Evolutionary conservation across 1,140 invertebrate genomes (phyloP).

Genomic region (Geopemphigus sp.): DNA sequence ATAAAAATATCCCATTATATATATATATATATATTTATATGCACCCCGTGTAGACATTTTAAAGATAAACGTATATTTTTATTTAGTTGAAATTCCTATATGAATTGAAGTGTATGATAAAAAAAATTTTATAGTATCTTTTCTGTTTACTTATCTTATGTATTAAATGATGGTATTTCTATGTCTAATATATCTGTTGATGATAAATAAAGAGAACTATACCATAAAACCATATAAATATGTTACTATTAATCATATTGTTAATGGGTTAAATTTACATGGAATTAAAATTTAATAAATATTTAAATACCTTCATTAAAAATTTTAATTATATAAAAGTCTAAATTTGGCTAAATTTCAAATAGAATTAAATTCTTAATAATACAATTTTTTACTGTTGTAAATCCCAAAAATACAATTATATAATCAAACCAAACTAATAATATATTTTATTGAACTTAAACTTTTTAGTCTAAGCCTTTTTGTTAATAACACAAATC

Average conservation of each 20-base stretch:
- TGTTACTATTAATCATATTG: too few relatives aligned
- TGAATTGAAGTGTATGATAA: conserved; percentile 3
- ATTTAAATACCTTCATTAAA: too few relatives aligned
- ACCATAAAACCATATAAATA: not conserved
- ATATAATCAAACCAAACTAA: not conserved
- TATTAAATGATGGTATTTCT: conserved; percentile 24
- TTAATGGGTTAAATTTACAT: too few relatives aligned
- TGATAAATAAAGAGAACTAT: not conserved
- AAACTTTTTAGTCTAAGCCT: too few relatives aligned
- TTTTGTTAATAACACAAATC: too few relatives aligned
- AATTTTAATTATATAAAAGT: too few relatives aligned
- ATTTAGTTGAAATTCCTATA: not conserved
- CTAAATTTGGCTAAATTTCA: too few relatives aligned
- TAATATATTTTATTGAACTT: too few relatives aligned
- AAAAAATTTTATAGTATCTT: not conserved
- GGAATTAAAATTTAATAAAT: too few relatives aligned
- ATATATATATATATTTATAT: conserved; percentile 1
- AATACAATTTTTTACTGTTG: not conserved
- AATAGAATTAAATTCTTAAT: too few relatives aligned
- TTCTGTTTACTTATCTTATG: conserved; percentile 19
- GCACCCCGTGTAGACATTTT: not conserved
- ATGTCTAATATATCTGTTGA: not conserved
- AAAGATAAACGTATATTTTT: conserved; percentile 9
- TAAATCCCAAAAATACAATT: not conserved
- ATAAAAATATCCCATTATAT: not conserved